Conservation (phyloP, 2,797 vertebrate species). For the Hoplostethus mediterraneus region DNA sequence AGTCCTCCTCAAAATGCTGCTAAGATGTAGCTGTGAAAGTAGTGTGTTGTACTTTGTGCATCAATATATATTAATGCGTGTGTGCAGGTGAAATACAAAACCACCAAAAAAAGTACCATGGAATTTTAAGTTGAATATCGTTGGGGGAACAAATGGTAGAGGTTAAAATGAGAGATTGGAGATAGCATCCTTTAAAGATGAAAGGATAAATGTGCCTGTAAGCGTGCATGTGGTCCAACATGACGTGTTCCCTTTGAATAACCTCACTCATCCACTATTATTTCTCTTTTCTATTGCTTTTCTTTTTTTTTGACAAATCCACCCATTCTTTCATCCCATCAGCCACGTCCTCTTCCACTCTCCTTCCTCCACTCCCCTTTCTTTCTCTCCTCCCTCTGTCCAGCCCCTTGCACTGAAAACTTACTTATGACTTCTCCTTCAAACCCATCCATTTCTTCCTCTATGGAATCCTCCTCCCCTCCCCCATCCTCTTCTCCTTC, state of each 20-base stretch:
- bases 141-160: conserved; percentile 7
- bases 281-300: conserved; percentile 17
- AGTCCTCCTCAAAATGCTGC: neutral
- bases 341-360: conserved; percentile 66
- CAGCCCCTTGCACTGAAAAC: conserved; percentile 67
- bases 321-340: conserved; percentile 23
- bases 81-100: conserved; percentile 20
- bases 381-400: conserved; percentile 48
- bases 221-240: conserved; percentile 50
- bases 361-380: conserved; percentile 72
- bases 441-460: conserved; percentile 84
- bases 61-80: neutral
- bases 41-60: neutral
- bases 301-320: conserved; percentile 27
- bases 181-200: conserved; percentile 8
- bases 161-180: conserved; percentile 12
- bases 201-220: conserved; percentile 34
- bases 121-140: neutral
- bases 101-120: conserved; percentile 6
- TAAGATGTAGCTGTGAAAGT: neutral
- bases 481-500: conserved; percentile 69
- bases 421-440: conserved; percentile 77
- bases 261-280: conserved; percentile 33
- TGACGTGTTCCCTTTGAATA: conserved; percentile 59
- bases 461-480: conserved; percentile 50